A percentile compares a stretch with the other conserved stretches of the same genome.
Conservation (phyloP, 2,888 invertebrate genomes). For the Latrodectus elegans region DNA sequence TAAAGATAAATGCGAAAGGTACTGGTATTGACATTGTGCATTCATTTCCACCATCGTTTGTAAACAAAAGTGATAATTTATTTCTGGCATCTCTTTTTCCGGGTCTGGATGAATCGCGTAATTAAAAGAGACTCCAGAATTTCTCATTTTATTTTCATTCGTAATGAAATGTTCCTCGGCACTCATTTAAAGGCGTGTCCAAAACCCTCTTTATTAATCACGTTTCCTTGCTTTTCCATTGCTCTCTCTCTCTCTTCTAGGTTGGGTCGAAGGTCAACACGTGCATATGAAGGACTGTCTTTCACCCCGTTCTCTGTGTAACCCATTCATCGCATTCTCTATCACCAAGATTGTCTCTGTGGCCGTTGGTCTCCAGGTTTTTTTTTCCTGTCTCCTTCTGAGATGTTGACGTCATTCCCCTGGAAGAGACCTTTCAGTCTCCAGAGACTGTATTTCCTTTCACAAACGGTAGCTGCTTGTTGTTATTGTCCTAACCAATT, state of each 20-base stretch:
- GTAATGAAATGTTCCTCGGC: no score
- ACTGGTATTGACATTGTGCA: no score
- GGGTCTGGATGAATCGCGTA: no score
- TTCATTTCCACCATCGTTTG: no score
- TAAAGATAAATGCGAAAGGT: no score
- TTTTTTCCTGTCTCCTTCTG: neutral
- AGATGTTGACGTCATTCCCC: conserved; percentile 31
- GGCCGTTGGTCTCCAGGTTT: neutral
- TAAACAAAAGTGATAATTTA: no score
- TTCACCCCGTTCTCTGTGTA: neutral
- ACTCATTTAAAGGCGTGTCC: no score
- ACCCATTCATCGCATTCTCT: neutral
- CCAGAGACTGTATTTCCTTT: conserved; percentile 5
- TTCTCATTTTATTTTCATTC: no score
- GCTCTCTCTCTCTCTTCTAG: neutral
- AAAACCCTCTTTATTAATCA: no score
- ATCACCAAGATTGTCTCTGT: neutral
- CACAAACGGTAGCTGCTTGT: neutral
- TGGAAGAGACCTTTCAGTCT: conserved; percentile 20
- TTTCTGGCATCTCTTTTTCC: no score
- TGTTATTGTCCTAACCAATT: conserved; percentile 1
- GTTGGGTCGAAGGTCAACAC: neutral
- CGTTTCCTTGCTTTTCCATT: no score
- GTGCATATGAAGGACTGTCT: neutral
- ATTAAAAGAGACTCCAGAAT: no score